Evolutionary conservation across 2,888 invertebrate species (phyloP).

Genomic region (Eilema griseolum): DNA sequence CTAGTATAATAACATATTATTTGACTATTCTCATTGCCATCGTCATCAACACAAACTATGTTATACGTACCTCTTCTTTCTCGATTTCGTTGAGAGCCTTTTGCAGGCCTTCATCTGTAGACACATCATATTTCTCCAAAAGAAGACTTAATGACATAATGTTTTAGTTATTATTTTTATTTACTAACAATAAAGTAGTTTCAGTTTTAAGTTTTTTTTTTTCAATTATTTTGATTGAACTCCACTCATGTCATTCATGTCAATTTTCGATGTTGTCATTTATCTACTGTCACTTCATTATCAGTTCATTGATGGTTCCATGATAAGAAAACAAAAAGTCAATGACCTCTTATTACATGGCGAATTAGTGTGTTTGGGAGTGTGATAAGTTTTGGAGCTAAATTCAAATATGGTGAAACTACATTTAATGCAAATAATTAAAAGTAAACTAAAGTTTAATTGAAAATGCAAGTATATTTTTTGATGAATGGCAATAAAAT

Average conservation of each 20-base stretch:
- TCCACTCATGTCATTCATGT: no score
- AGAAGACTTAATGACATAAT: conserved; percentile 73
- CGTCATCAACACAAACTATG: conserved; percentile 43
- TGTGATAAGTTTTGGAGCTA: background rate
- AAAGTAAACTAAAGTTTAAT: background rate
- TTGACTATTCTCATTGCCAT: conserved; percentile 23
- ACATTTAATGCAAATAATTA: background rate
- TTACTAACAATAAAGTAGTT: conserved; percentile 27
- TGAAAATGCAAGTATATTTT: background rate
- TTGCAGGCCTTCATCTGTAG: conserved; percentile 86
- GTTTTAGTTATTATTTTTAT: conserved; percentile 27
- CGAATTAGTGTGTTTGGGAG: background rate
- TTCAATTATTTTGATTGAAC: background rate
- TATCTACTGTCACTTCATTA: background rate
- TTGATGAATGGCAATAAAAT: conserved; percentile 29
- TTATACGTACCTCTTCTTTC: conserved; percentile 83
- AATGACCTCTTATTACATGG: background rate
- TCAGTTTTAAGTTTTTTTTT: background rate
- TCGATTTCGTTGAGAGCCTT: conserved; percentile 86
- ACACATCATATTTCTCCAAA: conserved; percentile 82
- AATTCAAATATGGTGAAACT: background rate
- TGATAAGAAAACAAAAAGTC: background rate
- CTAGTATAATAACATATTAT: conserved; percentile 76
- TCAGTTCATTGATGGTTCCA: background rate
- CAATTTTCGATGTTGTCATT: background rate